Conservation (phyloP, 2,888 invertebrate species). For the Vandiemenella viatica region DNA sequence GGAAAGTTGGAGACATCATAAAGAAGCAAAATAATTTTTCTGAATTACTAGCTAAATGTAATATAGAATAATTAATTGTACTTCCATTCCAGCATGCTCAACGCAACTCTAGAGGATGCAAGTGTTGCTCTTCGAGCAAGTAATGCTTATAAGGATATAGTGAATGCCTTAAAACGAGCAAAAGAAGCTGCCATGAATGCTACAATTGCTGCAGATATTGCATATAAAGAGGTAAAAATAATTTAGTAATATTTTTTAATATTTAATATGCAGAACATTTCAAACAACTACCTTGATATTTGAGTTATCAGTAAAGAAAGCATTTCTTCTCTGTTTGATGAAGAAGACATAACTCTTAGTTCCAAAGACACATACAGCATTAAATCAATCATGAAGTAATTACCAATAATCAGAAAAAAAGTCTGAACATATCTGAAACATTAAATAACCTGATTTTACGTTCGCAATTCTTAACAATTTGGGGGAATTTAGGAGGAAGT, state of each 20-base stretch:
- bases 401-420: too few species aligned
- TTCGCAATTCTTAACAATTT: too few species aligned
- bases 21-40: too few species aligned
- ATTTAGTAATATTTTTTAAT: constrained; percentile 15
- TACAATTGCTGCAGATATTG: constrained; percentile 32
- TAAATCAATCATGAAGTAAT: too few species aligned
- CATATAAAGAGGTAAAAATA: constrained; percentile 25
- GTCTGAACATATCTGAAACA: too few species aligned
- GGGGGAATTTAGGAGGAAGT: too few species aligned
- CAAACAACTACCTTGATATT: background rate
- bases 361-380: too few species aligned
- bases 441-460: too few species aligned
- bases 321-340: background rate
- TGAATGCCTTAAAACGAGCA: constrained; percentile 51
- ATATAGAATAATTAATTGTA: background rate
- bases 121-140: constrained; percentile 45
- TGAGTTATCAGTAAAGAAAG: background rate
- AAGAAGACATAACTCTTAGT: too few species aligned
- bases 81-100: constrained; percentile 38
- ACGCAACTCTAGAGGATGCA: constrained; percentile 43
- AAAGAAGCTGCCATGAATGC: constrained; percentile 46
- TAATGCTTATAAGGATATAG: constrained; percentile 55
- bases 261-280: too few species aligned
- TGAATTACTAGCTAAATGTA: background rate
- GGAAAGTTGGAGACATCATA: too few species aligned